phyloP scores from a whole-genome alignment of 2,888 invertebrate species.

The Polydrusus tereticollis region DNA sequence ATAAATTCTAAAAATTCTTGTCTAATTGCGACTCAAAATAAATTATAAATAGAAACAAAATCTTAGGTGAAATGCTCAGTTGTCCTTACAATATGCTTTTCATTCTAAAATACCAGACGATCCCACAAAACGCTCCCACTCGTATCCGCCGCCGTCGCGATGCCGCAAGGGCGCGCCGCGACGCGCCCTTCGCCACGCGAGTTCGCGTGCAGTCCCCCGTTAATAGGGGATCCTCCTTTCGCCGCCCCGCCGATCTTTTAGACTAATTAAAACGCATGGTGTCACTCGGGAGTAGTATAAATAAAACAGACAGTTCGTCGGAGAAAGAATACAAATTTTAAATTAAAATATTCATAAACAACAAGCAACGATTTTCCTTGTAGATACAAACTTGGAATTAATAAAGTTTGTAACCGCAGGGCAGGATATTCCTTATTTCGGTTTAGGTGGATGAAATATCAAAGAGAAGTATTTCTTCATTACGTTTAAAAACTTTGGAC shows the following conservation, averaged over 20 bases:
- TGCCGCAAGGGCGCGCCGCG: constrained; percentile 35
- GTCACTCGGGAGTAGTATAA: constrained; percentile 21
- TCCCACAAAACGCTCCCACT: constrained; percentile 29
- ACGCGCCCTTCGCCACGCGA: constrained; percentile 40
- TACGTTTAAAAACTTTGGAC: too few species aligned
- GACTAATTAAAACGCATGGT: constrained; percentile 27
- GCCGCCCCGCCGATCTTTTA: constrained; percentile 16
- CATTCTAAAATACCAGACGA: not conserved
- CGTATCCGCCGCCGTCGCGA: constrained; percentile 25
- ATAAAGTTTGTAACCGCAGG: not conserved
- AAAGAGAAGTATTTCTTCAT: too few species aligned
- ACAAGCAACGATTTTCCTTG: not conserved
- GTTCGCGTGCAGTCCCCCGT: constrained; percentile 27
- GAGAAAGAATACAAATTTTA: constrained; percentile 3
- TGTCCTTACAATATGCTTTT: not conserved
- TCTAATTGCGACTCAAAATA: too few species aligned
- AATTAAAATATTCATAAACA: constrained; percentile 4
- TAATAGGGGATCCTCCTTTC: not conserved
- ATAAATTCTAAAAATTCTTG: too few species aligned
- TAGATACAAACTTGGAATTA: not conserved
- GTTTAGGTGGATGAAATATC: too few species aligned
- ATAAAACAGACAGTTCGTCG: constrained; percentile 12
- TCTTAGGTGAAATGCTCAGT: not conserved
- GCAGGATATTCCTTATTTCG: too few species aligned
- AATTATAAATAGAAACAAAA: not conserved